A percentile compares a stretch with the other conserved stretches of the same genome.
Evolutionary conservation across 2,797 vertebrate genomes (phyloP).

Genomic region (Periophthalmus magnuspinnatus): DNA sequence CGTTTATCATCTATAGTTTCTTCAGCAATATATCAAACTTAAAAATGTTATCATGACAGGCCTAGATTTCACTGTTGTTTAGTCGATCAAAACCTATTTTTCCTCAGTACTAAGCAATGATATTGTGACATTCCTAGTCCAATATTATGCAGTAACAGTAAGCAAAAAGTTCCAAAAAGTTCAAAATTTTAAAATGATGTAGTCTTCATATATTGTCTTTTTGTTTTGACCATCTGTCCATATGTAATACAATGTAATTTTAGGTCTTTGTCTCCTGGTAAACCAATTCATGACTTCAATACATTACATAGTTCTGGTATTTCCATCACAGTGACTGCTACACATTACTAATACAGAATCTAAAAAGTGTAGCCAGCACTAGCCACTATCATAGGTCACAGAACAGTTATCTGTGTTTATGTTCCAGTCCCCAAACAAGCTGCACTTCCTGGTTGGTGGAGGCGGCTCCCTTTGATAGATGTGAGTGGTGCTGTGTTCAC

Average conservation of each 20-base stretch:
- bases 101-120: not conserved
- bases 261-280: not conserved
- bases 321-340: not conserved
- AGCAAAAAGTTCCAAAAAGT: not conserved
- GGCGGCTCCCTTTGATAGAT: conserved; percentile 26
- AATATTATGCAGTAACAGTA: not conserved
- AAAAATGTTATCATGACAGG: no score
- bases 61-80: no score
- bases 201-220: not conserved
- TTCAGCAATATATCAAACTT: no score
- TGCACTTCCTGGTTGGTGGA: conserved; percentile 43
- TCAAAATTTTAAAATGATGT: no score
- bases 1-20: no score
- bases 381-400: not conserved
- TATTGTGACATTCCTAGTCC: not conserved
- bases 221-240: not conserved
- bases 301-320: not conserved
- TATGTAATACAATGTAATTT: not conserved
- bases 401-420: not conserved
- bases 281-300: not conserved
- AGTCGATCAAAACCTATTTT: no score
- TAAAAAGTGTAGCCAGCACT: not conserved
- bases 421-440: conserved; percentile 3
- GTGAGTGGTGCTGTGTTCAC: conserved; percentile 23
- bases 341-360: not conserved